Evolutionary conservation across 2,888 invertebrate genomes (phyloP).

Genomic region (Drosophila prolongata): DNA sequence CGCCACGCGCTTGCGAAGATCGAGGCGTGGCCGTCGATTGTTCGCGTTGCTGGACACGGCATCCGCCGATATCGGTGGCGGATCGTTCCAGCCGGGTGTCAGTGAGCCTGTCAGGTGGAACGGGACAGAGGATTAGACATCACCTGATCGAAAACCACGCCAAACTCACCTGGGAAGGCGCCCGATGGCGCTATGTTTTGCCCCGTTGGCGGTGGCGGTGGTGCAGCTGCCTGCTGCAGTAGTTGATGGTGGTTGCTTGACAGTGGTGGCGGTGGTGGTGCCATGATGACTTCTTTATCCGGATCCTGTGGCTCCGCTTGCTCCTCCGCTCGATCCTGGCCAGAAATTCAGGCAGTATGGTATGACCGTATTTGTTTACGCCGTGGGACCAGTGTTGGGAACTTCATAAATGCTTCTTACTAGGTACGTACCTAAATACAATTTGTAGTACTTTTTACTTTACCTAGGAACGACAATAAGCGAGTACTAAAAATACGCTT

Average conservation of each 20-base stretch:
- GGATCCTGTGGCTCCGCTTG: neutral
- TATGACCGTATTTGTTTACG: too few relatives aligned
- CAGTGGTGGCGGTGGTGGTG: conserved; percentile 10
- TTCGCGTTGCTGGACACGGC: conserved; percentile 46
- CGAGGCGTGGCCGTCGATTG: conserved; percentile 79
- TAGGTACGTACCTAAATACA: too few relatives aligned
- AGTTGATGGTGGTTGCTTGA: neutral
- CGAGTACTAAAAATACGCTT: too few relatives aligned
- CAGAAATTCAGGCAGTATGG: conserved; percentile 1
- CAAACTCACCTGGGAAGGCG: conserved; percentile 56
- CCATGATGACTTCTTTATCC: conserved; percentile 12
- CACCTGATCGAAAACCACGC: neutral
- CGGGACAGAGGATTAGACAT: neutral
- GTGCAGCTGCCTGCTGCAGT: neutral
- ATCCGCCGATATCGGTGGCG: conserved; percentile 75
- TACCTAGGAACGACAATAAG: too few relatives aligned
- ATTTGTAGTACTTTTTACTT: too few relatives aligned
- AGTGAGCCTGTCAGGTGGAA: conserved; percentile 71
- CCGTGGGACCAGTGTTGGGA: neutral
- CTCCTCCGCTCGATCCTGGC: conserved; percentile 4
- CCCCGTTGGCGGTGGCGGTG: conserved; percentile 61
- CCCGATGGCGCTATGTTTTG: conserved; percentile 60
- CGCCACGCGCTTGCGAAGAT: conserved; percentile 82
- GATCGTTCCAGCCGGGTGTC: conserved; percentile 84
- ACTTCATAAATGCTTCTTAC: too few relatives aligned